Evolutionary conservation across 2,113 vertebrate species (phyloP).

Genomic region (Gorsachius goisagi): DNA sequence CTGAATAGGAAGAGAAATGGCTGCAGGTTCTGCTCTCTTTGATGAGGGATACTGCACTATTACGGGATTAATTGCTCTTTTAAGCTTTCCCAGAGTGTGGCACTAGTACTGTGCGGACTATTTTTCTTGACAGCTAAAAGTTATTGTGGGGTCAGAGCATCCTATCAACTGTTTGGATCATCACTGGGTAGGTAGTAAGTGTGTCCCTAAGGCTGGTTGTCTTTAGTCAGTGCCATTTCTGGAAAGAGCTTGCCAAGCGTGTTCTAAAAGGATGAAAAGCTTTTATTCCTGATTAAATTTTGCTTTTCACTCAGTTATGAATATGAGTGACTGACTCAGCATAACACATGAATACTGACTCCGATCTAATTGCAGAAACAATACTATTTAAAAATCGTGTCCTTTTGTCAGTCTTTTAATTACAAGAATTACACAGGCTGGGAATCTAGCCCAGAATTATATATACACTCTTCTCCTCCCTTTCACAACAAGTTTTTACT

Average conservation of each 20-base stretch:
- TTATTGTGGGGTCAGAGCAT: neutral
- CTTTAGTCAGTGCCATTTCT: neutral
- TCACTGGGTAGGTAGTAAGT: neutral
- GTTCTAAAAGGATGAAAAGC: neutral
- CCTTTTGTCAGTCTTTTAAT: neutral
- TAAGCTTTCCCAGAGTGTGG: neutral
- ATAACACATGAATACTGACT: neutral
- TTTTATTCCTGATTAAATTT: neutral
- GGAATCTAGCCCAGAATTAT: neutral
- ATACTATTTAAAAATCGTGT: neutral
- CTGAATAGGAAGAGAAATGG: neutral
- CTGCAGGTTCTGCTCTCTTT: neutral
- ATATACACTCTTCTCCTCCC: neutral
- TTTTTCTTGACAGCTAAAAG: neutral
- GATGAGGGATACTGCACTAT: neutral
- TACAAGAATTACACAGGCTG: neutral
- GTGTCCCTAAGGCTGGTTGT: neutral
- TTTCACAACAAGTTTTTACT: neutral
- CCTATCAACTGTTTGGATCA: neutral
- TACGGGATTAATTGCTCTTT: neutral
- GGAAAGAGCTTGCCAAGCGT: neutral
- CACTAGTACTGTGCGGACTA: neutral
- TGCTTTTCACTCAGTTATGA: neutral
- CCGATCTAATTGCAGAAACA: neutral
- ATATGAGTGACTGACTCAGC: neutral